Base-by-base conservation (phyloP, 2,113 vertebrate genomes). In the Pachypanchax playfairii region DNA sequence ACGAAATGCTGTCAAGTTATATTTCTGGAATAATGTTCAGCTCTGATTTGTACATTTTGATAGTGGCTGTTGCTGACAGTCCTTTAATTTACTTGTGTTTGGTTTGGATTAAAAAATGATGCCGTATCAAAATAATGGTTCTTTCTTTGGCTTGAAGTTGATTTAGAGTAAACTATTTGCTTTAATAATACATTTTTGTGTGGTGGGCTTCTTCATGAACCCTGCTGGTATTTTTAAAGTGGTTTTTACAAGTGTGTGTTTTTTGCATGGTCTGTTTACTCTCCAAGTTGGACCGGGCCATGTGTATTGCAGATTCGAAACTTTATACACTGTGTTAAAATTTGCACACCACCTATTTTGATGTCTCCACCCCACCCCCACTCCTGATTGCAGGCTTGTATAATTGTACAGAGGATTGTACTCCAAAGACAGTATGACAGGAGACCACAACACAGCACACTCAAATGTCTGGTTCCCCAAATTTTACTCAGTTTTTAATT, bases 381-480 rank as follows among this genome's bases (percentile, higher is more conserved):
- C 39, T 74, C 79, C 82, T 78, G 73, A 88, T 74, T 85, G 79
- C 49, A 70, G 85, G 85, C 82, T 87, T 78, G 66, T 85, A 52
- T 86, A 85, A 85, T 87, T 87, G 85, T 85, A 81, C 77, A 78
- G 63, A 88, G 85, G 79, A 83, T 78, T 87, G 73, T 70, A 24
- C 54, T 79, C 65, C 77, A 82, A 75, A 66, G 77, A 86, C 77
- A 75, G 51, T 68, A 72, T 85, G 65, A 84, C 77, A 68, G 62
- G 60, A 54, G 6, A 87, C 85, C 84, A 90, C 85, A 88, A 83
- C 84, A 88, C 67, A 84, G 72, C 67, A 53, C 73, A 74, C 57
- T 70, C 59, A 59, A 68, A 79, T 83, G 69, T 86, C 80, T 86
- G 80, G 65, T 72, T 89, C 83, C 62, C 80, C 71, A 65, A 84